A percentile compares a stretch with the other conserved stretches of the same genome.
Evolutionary conservation across 2,797 vertebrate species (phyloP).

Genomic region (Naso thynnoides): DNA sequence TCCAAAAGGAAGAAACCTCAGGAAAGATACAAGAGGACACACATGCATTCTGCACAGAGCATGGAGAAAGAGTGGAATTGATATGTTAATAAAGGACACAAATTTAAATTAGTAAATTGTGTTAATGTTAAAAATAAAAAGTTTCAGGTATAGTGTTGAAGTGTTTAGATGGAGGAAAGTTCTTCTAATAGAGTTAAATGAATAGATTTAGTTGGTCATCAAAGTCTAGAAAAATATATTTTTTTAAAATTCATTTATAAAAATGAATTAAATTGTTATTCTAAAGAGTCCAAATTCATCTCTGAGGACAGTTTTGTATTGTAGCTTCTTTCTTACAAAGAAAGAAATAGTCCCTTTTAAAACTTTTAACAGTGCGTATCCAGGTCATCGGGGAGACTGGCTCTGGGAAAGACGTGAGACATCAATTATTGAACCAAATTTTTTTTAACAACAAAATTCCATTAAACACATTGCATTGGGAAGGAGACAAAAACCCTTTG

Average conservation of each 20-base stretch:
- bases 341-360: neutral
- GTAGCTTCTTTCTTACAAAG: neutral
- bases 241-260: neutral
- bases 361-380: neutral
- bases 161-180: too few relatives aligned
- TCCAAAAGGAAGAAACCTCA: neutral
- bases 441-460: neutral
- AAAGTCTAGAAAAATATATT: neutral
- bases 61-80: neutral
- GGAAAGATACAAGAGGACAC: neutral
- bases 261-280: neutral
- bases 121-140: neutral
- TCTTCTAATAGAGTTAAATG: neutral
- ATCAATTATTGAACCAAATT: neutral
- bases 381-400: neutral
- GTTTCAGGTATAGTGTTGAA: neutral
- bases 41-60: too few relatives aligned
- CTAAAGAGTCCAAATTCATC: neutral
- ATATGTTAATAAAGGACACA: neutral
- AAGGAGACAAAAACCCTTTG: slow-evolving; percentile 5
- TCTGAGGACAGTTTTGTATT: neutral
- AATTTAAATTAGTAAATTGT: neutral
- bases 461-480: neutral
- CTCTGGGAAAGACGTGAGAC: neutral
- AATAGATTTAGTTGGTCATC: neutral